These are phyloP conservation scores for Ichneumoninae sp. DNA, from an alignment of 2,888 invertebrate genomes.

Conservation along the genomic window DNA sequence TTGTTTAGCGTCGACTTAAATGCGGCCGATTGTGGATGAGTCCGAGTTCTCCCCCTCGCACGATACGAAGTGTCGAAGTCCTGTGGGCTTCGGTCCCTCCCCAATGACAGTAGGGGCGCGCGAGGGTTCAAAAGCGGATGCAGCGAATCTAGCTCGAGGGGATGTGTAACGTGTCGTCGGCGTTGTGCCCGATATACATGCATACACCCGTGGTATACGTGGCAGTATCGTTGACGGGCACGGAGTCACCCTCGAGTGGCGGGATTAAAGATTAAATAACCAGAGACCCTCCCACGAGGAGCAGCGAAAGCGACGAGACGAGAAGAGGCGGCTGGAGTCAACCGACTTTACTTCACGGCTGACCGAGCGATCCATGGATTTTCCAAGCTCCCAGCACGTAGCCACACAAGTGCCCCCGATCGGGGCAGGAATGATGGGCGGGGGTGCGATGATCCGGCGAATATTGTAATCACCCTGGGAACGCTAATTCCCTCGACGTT, in stretches of 20 bases:
- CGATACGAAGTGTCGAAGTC: slow-evolving; percentile 35
- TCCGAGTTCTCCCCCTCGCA: slow-evolving; percentile 48
- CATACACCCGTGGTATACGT: slow-evolving; percentile 8
- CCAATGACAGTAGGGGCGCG: slow-evolving; percentile 51
- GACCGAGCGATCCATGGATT: slow-evolving; percentile 56
- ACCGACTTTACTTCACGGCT: slow-evolving; percentile 56
- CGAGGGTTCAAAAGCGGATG: slow-evolving; percentile 33
- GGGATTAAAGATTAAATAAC: slow-evolving; percentile 84
- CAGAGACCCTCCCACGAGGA: slow-evolving; percentile 68
- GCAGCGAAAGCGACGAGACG: slow-evolving; percentile 12
- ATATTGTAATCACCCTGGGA: slow-evolving; percentile 65
- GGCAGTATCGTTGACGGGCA: slow-evolving; percentile 77
- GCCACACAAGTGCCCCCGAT: slow-evolving; percentile 33
- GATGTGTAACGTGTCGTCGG: slow-evolving; percentile 19
- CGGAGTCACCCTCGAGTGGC: slow-evolving; percentile 78
- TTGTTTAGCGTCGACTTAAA: slow-evolving; percentile 54
- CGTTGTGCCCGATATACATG: background rate
- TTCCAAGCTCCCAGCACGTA: slow-evolving; percentile 33
- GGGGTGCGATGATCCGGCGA: slow-evolving; percentile 52
- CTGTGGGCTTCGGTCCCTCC: slow-evolving; percentile 57
- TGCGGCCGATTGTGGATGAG: slow-evolving; percentile 49
- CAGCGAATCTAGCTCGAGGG: slow-evolving; percentile 19
- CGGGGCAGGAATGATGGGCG: slow-evolving; percentile 30
- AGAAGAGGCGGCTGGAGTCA: slow-evolving; percentile 42
- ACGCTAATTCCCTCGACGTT: slow-evolving; percentile 47